Evolutionary conservation across 2,888 invertebrate species (phyloP).

Genomic region (Pycnomerus fuliginosus): DNA sequence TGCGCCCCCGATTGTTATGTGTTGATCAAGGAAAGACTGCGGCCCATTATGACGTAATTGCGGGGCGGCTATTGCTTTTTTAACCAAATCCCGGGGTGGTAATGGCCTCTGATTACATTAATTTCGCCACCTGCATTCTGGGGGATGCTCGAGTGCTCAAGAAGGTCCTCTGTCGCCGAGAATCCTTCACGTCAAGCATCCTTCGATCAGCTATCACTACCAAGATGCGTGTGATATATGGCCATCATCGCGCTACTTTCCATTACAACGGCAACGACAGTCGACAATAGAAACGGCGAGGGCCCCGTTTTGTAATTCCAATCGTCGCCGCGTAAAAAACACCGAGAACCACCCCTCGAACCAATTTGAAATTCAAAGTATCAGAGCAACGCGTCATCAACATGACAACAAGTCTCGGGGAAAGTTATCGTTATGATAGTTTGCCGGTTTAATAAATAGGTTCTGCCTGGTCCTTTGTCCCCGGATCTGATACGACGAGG

Average conservation of each 20-base stretch:
- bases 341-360: slow-evolving; percentile 31
- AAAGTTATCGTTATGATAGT: slow-evolving; percentile 23
- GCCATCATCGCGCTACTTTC: slow-evolving; percentile 25
- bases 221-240: too few relatives aligned
- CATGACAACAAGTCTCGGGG: slow-evolving; percentile 32
- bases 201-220: too few relatives aligned
- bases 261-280: slow-evolving; percentile 37
- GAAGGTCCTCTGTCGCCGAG: slow-evolving; percentile 46
- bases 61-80: slow-evolving; percentile 54
- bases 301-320: slow-evolving; percentile 37
- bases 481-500: slow-evolving; percentile 30
- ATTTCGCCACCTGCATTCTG: slow-evolving; percentile 39
- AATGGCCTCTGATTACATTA: slow-evolving; percentile 52
- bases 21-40: slow-evolving; percentile 52
- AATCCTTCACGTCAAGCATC: slow-evolving; percentile 43
- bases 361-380: slow-evolving; percentile 47
- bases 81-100: slow-evolving; percentile 55
- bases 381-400: slow-evolving; percentile 35
- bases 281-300: slow-evolving; percentile 30
- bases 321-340: slow-evolving; percentile 30
- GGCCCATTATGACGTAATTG: slow-evolving; percentile 52
- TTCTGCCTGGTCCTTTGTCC: slow-evolving; percentile 28
- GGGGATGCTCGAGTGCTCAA: slow-evolving; percentile 26
- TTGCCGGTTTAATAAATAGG: slow-evolving; percentile 22
- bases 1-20: slow-evolving; percentile 48